Percentiles rank a stretch among this genome's conserved stretches.
These are phyloP conservation scores for Colletes gigas DNA, from an alignment of 1,140 invertebrate species.

Conservation along the genomic window DNA sequence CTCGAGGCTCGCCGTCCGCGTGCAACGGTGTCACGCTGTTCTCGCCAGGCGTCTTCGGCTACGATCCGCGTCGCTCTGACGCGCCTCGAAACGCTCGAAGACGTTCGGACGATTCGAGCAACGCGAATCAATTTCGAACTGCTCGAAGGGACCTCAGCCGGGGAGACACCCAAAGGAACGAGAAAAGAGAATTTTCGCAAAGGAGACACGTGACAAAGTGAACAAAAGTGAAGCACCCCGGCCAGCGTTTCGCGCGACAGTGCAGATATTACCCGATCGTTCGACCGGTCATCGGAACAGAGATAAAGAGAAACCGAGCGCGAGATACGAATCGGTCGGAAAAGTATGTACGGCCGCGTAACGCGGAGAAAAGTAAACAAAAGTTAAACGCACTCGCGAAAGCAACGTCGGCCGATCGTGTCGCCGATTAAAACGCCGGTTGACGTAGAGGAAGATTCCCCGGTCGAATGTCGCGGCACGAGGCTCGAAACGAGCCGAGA, in stretches of 20 bases:
- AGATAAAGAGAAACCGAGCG: not conserved
- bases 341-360: not conserved
- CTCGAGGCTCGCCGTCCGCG: not conserved
- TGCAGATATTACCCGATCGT: not conserved
- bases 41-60: not conserved
- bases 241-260: not conserved
- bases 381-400: conserved; percentile 32
- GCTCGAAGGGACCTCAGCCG: no score
- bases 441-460: conserved; percentile 39
- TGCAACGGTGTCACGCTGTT: not conserved
- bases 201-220: conserved; percentile 58
- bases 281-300: not conserved
- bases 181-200: no score
- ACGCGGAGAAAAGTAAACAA: conserved; percentile 33
- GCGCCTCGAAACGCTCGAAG: not conserved
- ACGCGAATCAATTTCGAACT: no score
- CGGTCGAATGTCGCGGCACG: conserved; percentile 8
- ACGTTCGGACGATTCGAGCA: no score
- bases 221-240: conserved; percentile 35
- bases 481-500: not conserved
- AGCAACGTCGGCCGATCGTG: conserved; percentile 28
- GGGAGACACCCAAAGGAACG: no score
- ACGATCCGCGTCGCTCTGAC: conserved; percentile 14
- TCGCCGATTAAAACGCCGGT: conserved; percentile 3
- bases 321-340: not conserved